Evolutionary conservation across 2,888 invertebrate genomes (phyloP), one percentile per base, ranked within the genome.

Genomic region (Stomorhina lunata): DNA sequence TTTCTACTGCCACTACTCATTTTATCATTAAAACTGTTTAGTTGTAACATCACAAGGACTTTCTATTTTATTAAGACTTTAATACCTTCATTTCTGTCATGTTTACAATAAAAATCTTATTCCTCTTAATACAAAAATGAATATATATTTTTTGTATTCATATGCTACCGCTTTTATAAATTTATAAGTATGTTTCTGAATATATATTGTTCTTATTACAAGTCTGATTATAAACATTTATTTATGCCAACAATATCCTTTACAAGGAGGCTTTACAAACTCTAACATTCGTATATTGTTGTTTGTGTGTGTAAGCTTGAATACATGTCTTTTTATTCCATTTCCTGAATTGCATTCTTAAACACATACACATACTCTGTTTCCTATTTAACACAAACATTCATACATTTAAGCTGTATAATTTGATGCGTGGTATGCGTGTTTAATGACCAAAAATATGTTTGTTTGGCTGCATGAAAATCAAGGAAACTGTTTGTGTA

Each of bases 361-460:
- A 5, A 65, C 32, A 27, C 5, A 15, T n/a, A 34, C 15, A 66
- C 2, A 25, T 17, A 32, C 1, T 25, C 15, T 34, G 27, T 63
- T 7, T 43, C 20, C 12, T 17, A 25, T 6, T 61, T 40, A 20
- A 40, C 22, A 32, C 66, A 40, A n/a, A 71, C 65, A 65, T 43
- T 53, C 57, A 71, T 32, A 40, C 22, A 57, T 34, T 79, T 73
- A 72, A 81, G 72, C 48, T 29, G 53, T 66, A 40, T 78, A 75
- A 82, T 75, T 79, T 82, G 55, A 68, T 83, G 82, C 73, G 82
- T 86, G 84, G 87, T 88, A 88, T 88, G 88, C 87, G 87, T 86
- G 86, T 86, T 88, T 89, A 88, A 88, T 88, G 89, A 87, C 89
- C 88, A 86, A 86, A 86, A 88, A 86, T 87, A 87, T 87, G 84